Evolutionary conservation across 2,113 vertebrate genomes (phyloP), one percentile per base, ranked within the genome.

Genomic region (Machaerirhynchus nigripectus): DNA sequence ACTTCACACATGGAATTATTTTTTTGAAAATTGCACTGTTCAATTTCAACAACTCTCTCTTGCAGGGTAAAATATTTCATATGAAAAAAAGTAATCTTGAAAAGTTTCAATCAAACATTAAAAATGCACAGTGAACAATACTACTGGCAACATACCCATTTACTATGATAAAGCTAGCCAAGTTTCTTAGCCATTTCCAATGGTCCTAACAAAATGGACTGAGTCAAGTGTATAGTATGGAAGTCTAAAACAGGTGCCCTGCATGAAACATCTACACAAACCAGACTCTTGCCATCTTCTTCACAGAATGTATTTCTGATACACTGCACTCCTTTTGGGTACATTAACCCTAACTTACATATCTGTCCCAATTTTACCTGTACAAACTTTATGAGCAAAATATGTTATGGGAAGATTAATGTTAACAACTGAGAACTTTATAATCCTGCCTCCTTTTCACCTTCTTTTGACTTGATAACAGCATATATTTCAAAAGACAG

Each of bases 241-340:
- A 74, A 11, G 18, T 28, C 42, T 87, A 65, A 35, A 75, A 24
- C 3, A n/a, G 14, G 6, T 70, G 55, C 13, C 9, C 22, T 47
- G 7, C 17, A 21, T 37, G 18, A 71, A 61, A 70, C 4, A 75
- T 8, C 8, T 56, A 67, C 15, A 71, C 8, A 91, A 82, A 67
- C 12, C 6, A 89, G 40, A 61, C 17, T 55, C 28, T 44, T 39
- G 6, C 22, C 18, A 47, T 49, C 42, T 70, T 64, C 27, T 70
- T 64, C 17, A 49, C 14, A 52, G 23, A 69, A 46, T 4, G 8
- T 28, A 64, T 68, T 75, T 44, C 47, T 31, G 42, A 75, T 22
- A n/a, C 4, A 30, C 0, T 56, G 30, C 6, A 77, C 17, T 23
- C 11, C 63, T 83, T 75, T 17, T 5, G 9, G 3, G 7, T 47